These are phyloP conservation scores for Scaptomyza hsui DNA, from an alignment of 1,140 invertebrate species.

Conservation along the genomic window DNA sequence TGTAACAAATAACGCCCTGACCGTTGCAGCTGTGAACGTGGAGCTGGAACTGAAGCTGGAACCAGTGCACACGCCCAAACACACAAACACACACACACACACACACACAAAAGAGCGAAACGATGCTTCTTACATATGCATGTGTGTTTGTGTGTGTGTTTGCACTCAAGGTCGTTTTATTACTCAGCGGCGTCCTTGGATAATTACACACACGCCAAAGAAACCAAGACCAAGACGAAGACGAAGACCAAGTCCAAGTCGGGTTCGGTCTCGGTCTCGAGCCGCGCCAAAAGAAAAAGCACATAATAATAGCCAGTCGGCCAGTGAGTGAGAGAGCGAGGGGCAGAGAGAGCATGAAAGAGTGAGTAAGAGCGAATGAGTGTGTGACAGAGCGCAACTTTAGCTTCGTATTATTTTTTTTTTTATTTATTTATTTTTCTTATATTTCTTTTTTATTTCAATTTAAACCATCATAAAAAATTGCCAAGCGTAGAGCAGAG, in stretches of 20 bases:
- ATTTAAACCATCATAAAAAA: conserved; percentile 77
- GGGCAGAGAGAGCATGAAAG: background rate
- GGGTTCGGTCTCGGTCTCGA: conserved; percentile 13
- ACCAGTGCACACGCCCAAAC: conserved; percentile 60
- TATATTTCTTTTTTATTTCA: conserved; percentile 59
- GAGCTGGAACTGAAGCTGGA: conserved; percentile 16
- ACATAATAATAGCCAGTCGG: conserved; percentile 52
- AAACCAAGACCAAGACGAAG: conserved; percentile 56
- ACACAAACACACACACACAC: too few relatives aligned
- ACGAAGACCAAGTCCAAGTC: conserved; percentile 22
- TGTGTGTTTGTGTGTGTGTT: conserved; percentile 13
- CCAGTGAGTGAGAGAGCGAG: conserved; percentile 4
- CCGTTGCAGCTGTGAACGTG: conserved; percentile 22
- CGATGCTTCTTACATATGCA: conserved; percentile 17
- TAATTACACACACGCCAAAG: conserved; percentile 80
- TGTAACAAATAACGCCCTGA: conserved; percentile 70
- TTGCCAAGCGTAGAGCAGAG: conserved; percentile 43
- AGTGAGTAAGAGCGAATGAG: background rate
- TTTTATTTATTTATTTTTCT: background rate
- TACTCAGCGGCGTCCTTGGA: conserved; percentile 81
- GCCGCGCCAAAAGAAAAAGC: conserved; percentile 49
- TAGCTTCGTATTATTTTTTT: conserved; percentile 50
- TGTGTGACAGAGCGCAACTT: conserved; percentile 30
- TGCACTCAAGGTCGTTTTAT: conserved; percentile 82
- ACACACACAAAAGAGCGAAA: conserved; percentile 43